Conservation (phyloP, 2,797 vertebrate genomes). For the Triplophysa bombifrons region DNA sequence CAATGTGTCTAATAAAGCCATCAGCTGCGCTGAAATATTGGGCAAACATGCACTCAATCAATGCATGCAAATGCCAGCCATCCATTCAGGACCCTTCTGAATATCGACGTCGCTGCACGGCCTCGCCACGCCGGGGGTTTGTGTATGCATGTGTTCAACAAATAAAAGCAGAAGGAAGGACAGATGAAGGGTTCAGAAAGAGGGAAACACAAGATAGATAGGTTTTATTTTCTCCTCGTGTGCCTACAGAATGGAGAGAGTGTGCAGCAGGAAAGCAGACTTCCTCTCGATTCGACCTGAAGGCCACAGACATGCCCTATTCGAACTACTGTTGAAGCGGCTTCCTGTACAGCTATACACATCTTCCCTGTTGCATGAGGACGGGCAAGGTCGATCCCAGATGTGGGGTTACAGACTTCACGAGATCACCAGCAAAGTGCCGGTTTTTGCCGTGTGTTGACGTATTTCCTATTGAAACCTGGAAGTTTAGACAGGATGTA, state of each 20-base stretch:
- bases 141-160: constrained; percentile 51
- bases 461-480: background rate
- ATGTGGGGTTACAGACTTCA: constrained; percentile 34
- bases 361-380: constrained; percentile 47
- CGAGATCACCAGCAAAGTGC: background rate
- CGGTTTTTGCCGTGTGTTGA: background rate
- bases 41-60: constrained; percentile 68
- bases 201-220: constrained; percentile 46
- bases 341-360: constrained; percentile 34
- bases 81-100: constrained; percentile 62
- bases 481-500: background rate
- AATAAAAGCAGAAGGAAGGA: constrained; percentile 49
- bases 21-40: constrained; percentile 67
- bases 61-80: constrained; percentile 71
- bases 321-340: constrained; percentile 38
- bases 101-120: constrained; percentile 51
- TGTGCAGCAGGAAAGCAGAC: constrained; percentile 37
- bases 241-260: constrained; percentile 43
- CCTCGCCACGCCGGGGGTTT: constrained; percentile 41
- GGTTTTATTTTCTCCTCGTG: constrained; percentile 39
- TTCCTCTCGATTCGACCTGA: constrained; percentile 47
- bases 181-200: constrained; percentile 41
- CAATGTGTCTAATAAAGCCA: constrained; percentile 69
- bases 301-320: constrained; percentile 25
- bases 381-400: constrained; percentile 47